These are phyloP conservation scores for Drosophila monieri DNA, from an alignment of 2,888 invertebrate species.

Conservation along the genomic window DNA sequence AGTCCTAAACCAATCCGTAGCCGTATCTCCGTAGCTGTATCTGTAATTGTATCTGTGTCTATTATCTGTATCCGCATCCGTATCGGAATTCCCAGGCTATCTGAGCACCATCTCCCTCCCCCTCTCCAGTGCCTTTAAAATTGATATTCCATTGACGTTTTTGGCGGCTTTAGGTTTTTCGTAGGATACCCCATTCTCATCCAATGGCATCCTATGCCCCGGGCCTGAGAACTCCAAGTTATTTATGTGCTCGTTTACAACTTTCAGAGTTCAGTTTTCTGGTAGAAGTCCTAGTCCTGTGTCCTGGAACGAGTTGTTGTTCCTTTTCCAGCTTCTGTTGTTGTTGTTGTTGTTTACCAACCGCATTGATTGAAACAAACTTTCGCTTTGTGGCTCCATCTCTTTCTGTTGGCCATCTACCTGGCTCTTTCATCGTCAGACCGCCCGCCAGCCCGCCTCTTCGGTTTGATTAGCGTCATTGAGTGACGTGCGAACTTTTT, in stretches of 20 bases:
- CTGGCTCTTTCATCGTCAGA: not conserved
- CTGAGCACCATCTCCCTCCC: not conserved
- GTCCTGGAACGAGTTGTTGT: slow-evolving; percentile 7
- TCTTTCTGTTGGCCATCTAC: not conserved
- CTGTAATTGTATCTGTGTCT: slow-evolving; percentile 27
- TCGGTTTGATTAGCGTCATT: slow-evolving; percentile 62
- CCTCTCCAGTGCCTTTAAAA: slow-evolving; percentile 55
- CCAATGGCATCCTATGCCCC: slow-evolving; percentile 14
- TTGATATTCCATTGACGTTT: slow-evolving; percentile 78
- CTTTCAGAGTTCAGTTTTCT: slow-evolving; percentile 28
- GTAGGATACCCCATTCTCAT: not conserved
- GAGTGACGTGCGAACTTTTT: slow-evolving; percentile 70
- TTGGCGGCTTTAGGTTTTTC: slow-evolving; percentile 30
- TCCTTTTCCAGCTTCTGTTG: slow-evolving; percentile 8
- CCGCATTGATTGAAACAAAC: slow-evolving; percentile 76
- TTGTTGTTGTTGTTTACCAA: slow-evolving; percentile 17
- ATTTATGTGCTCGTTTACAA: slow-evolving; percentile 77
- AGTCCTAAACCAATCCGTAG: not conserved
- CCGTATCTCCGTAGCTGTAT: slow-evolving; percentile 44
- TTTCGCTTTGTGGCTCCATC: slow-evolving; percentile 52
- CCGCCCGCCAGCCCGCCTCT: not conserved
- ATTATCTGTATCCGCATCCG: slow-evolving; percentile 55
- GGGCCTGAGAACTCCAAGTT: slow-evolving; percentile 55
- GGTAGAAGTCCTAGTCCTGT: not conserved
- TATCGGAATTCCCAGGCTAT: slow-evolving; percentile 14